Conservation (phyloP, 2,888 invertebrate genomes). For the Pelosia muscerda region DNA sequence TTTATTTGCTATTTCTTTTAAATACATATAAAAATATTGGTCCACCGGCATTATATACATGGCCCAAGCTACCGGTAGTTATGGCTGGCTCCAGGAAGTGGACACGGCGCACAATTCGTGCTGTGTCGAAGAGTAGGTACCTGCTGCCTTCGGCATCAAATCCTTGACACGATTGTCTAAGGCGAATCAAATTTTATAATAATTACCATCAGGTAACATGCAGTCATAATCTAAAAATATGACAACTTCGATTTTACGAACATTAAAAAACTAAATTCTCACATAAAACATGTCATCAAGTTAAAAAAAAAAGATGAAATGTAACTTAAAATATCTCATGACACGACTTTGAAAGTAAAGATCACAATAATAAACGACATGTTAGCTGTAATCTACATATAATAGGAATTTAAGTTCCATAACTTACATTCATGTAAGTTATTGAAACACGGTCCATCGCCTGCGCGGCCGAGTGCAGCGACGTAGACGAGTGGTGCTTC, state of each 20-base stretch:
- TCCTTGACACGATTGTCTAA: too few relatives aligned
- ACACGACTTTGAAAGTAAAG: not conserved
- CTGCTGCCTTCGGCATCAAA: too few relatives aligned
- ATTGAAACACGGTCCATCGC: conserved; percentile 65
- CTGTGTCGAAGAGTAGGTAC: too few relatives aligned
- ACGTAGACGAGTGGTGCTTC: conserved; percentile 63
- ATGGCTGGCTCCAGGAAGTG: too few relatives aligned
- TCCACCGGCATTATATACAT: too few relatives aligned
- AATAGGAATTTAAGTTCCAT: conserved; percentile 28
- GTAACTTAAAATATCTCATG: not conserved
- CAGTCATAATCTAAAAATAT: too few relatives aligned
- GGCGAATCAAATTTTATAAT: too few relatives aligned
- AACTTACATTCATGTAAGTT: conserved; percentile 49
- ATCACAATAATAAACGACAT: conserved; percentile 11
- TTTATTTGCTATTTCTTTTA: too few relatives aligned
- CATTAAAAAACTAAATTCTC: not conserved
- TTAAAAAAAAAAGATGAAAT: not conserved
- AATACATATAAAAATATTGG: too few relatives aligned
- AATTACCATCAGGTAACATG: too few relatives aligned
- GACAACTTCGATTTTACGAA: not conserved
- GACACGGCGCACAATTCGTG: too few relatives aligned
- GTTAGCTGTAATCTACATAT: conserved; percentile 12
- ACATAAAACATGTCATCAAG: not conserved
- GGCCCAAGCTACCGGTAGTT: too few relatives aligned
- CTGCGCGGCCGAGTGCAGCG: conserved; percentile 62